Percentiles rank a stretch among this genome's conserved stretches.
Evolutionary conservation across 2,797 vertebrate species (phyloP).

Genomic region (Propithecus deckenii): DNA sequence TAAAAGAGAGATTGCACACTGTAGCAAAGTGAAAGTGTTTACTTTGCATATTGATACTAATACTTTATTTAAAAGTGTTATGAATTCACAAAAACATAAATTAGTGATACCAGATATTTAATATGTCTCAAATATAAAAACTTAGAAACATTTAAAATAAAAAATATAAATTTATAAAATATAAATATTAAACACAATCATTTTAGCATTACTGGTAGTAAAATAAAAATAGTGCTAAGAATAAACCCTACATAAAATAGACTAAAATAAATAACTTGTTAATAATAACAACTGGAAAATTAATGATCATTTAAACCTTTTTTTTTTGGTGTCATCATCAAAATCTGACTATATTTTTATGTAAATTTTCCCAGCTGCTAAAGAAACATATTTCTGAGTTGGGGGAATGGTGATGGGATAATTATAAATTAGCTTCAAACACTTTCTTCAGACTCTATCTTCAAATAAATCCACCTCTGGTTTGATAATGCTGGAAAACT

Average conservation of each 20-base stretch:
- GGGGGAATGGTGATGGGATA: not conserved
- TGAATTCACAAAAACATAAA: conserved; percentile 32
- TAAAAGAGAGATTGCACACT: not conserved
- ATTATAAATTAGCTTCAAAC: conserved; percentile 14
- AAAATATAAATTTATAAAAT: not conserved
- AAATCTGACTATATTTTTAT: not conserved
- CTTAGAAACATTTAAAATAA: conserved; percentile 7
- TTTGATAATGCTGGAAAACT: not conserved
- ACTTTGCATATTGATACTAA: not conserved
- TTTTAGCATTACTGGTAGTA: conserved; percentile 15
- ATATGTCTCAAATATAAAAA: not conserved
- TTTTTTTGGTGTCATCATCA: not conserved
- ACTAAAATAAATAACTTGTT: not conserved
- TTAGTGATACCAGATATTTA: conserved; percentile 9
- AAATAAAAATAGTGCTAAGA: conserved; percentile 5
- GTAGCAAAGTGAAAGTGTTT: not conserved
- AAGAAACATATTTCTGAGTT: not conserved
- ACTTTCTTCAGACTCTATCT: conserved; percentile 20
- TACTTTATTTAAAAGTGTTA: not conserved
- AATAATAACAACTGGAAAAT: not conserved
- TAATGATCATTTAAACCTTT: not conserved
- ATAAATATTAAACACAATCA: not conserved
- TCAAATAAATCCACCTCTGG: conserved; percentile 13
- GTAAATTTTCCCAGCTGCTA: not conserved
- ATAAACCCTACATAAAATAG: not conserved